phyloP scores from a whole-genome alignment of 2,888 invertebrate genomes.

The Oligia fasciuncula region DNA sequence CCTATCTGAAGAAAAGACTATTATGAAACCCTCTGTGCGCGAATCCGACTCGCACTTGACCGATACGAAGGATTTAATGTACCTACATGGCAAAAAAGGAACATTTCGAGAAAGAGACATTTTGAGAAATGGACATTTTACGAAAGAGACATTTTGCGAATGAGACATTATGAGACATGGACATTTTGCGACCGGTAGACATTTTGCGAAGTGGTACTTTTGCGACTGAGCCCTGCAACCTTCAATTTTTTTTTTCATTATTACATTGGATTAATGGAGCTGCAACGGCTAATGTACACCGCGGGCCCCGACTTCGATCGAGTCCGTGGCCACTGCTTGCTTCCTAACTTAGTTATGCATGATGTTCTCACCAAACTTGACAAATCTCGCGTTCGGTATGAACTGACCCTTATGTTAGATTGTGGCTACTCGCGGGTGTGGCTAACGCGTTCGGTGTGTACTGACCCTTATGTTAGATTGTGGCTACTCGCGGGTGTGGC shows the following conservation, averaged over 20 bases:
- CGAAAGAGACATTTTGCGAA: not conserved
- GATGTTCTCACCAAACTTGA: not conserved
- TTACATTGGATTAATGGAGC: not conserved
- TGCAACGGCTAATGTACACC: not conserved
- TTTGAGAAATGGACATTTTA: not conserved
- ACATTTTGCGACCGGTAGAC: not conserved
- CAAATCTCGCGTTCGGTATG: not conserved
- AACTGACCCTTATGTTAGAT: not conserved
- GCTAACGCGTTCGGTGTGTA: no score
- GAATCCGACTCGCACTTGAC: not conserved
- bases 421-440: not conserved
- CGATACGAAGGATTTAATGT: no score
- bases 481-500: no score
- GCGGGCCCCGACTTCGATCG: no score
- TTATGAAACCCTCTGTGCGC: not conserved
- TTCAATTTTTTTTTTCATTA: not conserved
- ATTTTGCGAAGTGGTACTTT: not conserved
- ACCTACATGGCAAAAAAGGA: not conserved
- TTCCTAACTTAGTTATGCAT: not conserved
- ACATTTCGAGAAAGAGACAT: not conserved
- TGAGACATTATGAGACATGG: not conserved
- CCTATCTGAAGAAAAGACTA: no score
- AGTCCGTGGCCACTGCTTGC: conserved; percentile 17
- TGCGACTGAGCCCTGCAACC: not conserved
- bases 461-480: no score